Evolutionary conservation across 2,888 invertebrate genomes (phyloP).

Genomic region (Digitonthophagus gazella): DNA sequence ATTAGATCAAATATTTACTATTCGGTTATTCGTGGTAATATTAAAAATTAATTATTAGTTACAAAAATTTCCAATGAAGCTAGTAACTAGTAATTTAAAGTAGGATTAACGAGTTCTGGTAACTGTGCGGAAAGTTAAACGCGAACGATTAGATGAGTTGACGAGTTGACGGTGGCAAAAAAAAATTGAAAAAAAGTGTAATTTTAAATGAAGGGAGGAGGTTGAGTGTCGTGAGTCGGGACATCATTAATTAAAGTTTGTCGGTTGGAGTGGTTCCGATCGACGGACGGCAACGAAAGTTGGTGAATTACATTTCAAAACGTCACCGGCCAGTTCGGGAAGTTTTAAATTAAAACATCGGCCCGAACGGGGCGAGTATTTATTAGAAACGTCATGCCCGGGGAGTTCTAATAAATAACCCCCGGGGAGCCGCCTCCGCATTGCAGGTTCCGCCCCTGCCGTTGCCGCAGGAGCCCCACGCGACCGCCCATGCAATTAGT

Average conservation of each 20-base stretch:
- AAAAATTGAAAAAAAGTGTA: not conserved
- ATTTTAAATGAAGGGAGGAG: not conserved
- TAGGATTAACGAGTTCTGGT: no score
- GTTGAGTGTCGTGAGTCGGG: not conserved
- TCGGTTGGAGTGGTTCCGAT: not conserved
- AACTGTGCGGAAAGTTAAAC: no score
- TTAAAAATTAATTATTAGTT: no score
- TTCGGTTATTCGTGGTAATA: no score
- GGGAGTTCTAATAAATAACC: not conserved
- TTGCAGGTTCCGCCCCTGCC: not conserved
- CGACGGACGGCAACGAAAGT: not conserved
- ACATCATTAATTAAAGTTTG: not conserved
- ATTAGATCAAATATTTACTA: no score
- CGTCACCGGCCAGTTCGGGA: not conserved
- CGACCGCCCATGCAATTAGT: not conserved
- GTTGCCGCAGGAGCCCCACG: not conserved
- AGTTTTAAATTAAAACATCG: not conserved
- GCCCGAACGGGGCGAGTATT: not conserved
- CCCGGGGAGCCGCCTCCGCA: not conserved
- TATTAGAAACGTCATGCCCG: not conserved
- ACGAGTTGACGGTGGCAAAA: no score
- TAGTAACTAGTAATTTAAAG: no score
- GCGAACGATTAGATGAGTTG: no score
- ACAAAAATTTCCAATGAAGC: no score
- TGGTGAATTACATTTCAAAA: not conserved